A percentile compares a stretch with the other conserved stretches of the same genome.
Evolutionary conservation across 1,140 invertebrate genomes (phyloP).

Genomic region (Drosophila subobscura): DNA sequence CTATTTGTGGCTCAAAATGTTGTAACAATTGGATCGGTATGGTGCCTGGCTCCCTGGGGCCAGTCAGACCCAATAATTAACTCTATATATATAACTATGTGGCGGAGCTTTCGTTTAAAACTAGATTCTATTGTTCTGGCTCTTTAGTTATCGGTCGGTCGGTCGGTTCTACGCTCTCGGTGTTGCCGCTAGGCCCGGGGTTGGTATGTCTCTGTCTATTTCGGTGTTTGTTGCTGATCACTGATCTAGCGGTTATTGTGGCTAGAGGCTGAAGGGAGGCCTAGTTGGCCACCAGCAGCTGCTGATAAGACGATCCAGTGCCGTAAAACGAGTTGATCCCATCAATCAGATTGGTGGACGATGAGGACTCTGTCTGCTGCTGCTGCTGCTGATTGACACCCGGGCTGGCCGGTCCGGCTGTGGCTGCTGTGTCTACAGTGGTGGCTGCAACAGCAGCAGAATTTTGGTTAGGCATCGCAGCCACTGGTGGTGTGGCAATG

Average conservation of each 20-base stretch:
- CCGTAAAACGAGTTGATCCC: slow-evolving; percentile 82
- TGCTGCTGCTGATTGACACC: slow-evolving; percentile 21
- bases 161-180: background rate
- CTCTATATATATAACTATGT: slow-evolving; percentile 6
- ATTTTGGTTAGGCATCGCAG: background rate
- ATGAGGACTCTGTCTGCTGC: slow-evolving; percentile 18
- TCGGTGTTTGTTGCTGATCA: background rate
- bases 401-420: slow-evolving; percentile 13
- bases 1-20: slow-evolving; percentile 1
- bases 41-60: background rate
- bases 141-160: background rate
- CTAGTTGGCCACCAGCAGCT: slow-evolving; percentile 83
- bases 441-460: background rate
- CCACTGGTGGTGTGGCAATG: slow-evolving; percentile 47
- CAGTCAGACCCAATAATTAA: background rate
- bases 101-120: too few species aligned
- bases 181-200: background rate
- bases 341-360: slow-evolving; percentile 66
- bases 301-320: slow-evolving; percentile 74
- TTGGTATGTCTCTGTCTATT: slow-evolving; percentile 1
- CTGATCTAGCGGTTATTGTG: background rate
- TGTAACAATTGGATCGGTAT: slow-evolving; percentile 1
- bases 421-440: slow-evolving; percentile 7
- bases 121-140: too few species aligned
- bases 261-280: background rate